Evolutionary conservation across 2,113 vertebrate genomes (phyloP), one percentile per base, ranked within the genome.

Genomic region (Nycticebus coucang): DNA sequence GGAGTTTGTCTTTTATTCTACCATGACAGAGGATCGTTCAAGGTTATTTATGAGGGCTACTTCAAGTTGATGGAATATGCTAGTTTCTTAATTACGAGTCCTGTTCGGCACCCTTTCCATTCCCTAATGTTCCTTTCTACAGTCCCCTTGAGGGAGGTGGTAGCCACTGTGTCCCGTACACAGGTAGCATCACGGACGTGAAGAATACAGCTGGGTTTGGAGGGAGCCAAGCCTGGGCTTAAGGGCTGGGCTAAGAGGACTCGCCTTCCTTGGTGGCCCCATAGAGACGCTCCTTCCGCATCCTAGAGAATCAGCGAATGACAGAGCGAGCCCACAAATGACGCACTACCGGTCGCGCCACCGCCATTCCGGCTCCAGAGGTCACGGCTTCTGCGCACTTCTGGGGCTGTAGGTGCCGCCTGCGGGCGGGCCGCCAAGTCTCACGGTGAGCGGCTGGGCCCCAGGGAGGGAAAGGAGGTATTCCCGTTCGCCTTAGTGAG

Each of bases 391-490:
- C 26, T 1, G 8, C 7, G 18, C 28, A 0, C 1, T 0, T 17
- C 5, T 2, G 53, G 26, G 53, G 10, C 15, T 0, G 2, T 0
- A 1, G 45, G 19, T 7, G 3, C 57, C 7, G 21, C 57, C 57
- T 0, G 92, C 35, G 11, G 77, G 30, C 22, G 22, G 33, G 9
- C 1, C 2, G 17, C 3, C 0, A 55, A 45, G 24, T 12, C 21
- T 74, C 87, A 57, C 37, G 95, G 96, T 96, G 96, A 97, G 97
- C 60, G 37, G 53, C 33, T 59, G 79, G 93, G 33, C 9, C 21
- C 59, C 8, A 10, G 78, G 87, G 80, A 35, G 11, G 87, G 22
- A 18, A 12, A 1, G 37, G 35, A 53, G 57, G 14, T 35, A 71
- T 10, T 41, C 35, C 4, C 15, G 28, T 24, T n/a, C 81, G 2